phyloP scores from a whole-genome alignment of 2,797 vertebrate species.

The Cirrhinus molitorella region DNA sequence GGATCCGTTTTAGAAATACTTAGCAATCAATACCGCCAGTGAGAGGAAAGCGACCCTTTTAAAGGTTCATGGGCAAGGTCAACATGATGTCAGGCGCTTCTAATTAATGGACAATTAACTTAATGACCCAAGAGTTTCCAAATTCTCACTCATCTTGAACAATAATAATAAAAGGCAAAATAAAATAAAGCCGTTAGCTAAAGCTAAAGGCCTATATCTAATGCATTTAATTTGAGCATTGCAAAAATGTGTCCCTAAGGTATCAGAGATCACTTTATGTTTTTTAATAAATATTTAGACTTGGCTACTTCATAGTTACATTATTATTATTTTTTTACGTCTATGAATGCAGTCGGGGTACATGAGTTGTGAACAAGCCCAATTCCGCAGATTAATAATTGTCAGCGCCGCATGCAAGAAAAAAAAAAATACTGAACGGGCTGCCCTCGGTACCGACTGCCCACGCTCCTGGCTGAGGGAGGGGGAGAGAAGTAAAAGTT shows the following conservation, averaged over 20 bases:
- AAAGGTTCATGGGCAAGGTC: conserved; percentile 73
- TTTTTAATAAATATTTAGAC: not conserved
- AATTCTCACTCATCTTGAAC: conserved; percentile 26
- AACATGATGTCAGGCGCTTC: conserved; percentile 71
- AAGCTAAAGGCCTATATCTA: not conserved
- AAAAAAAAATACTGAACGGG: conserved; percentile 54
- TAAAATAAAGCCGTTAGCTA: not conserved
- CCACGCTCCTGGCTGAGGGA: conserved; percentile 57
- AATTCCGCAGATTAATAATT: conserved; percentile 74
- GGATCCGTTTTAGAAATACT: conserved; percentile 69
- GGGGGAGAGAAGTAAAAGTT: conserved; percentile 57
- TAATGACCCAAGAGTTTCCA: conserved; percentile 65
- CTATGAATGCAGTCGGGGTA: conserved; percentile 57
- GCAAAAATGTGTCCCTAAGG: not conserved
- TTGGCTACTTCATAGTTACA: conserved; percentile 16
- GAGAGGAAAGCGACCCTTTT: conserved; percentile 65
- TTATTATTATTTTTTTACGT: conserved; percentile 7
- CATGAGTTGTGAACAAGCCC: conserved; percentile 56
- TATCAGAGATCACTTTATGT: not conserved
- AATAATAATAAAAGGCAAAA: not conserved
- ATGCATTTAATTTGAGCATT: conserved; percentile 15
- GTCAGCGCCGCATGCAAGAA: conserved; percentile 61
- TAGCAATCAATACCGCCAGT: conserved; percentile 69
- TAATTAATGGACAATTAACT: conserved; percentile 77
- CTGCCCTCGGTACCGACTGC: conserved; percentile 66